Conservation (phyloP, 2,797 vertebrate genomes). For the Neosilurus mollespiculum region DNA sequence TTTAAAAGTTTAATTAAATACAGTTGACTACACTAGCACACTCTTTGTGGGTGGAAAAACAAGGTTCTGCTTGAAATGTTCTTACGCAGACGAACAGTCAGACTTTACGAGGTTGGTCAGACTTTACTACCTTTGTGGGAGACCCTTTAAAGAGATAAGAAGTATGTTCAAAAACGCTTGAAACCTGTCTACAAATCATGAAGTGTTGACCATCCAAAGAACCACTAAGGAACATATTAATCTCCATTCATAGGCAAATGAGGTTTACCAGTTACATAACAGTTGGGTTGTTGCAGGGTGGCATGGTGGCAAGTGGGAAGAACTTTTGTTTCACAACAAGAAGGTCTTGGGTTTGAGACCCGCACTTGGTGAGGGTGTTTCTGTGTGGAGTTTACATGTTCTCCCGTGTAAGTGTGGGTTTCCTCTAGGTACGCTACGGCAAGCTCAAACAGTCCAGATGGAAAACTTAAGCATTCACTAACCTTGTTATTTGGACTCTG, state of each 20-base stretch:
- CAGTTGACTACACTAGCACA: not conserved
- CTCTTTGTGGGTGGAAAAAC: not conserved
- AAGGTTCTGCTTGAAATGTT: not conserved
- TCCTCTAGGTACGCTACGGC: too few relatives aligned
- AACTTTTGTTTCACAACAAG: too few relatives aligned
- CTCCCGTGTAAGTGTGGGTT: too few relatives aligned
- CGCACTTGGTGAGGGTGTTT: too few relatives aligned
- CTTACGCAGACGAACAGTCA: not conserved
- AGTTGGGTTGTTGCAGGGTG: not conserved
- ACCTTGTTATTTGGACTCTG: too few relatives aligned
- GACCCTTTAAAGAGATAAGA: not conserved
- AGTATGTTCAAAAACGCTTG: too few relatives aligned
- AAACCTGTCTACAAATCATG: not conserved
- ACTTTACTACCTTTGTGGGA: not conserved
- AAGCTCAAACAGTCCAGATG: too few relatives aligned
- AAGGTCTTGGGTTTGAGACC: too few relatives aligned
- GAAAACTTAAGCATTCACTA: too few relatives aligned
- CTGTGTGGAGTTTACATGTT: too few relatives aligned
- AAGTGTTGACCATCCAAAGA: not conserved
- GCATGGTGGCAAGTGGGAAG: too few relatives aligned
- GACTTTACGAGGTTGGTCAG: not conserved
- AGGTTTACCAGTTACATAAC: not conserved
- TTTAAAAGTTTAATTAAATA: not conserved
- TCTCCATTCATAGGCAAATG: not conserved
- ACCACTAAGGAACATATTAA: not conserved